phyloP scores from a whole-genome alignment of 2,797 vertebrate genomes.

The Setipinna tenuifilis region DNA sequence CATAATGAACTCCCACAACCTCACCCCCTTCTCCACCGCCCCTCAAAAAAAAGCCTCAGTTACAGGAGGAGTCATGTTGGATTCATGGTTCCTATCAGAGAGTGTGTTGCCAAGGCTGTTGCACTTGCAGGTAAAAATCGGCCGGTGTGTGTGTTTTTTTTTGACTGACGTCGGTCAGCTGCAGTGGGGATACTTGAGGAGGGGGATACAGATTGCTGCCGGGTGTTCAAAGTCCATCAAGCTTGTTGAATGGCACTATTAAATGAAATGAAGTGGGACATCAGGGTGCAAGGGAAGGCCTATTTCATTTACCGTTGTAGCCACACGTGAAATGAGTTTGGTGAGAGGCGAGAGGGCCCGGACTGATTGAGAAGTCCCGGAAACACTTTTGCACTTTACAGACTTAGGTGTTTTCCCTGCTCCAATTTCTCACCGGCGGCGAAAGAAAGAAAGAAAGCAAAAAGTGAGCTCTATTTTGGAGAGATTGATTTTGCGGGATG shows the following conservation, averaged over 20 bases:
- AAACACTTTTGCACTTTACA: constrained; percentile 22
- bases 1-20: neutral
- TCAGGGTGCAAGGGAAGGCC: constrained; percentile 37
- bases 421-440: neutral
- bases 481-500: neutral
- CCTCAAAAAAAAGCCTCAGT: neutral
- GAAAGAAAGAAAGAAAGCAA: no score
- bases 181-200: neutral
- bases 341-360: constrained; percentile 38
- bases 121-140: neutral
- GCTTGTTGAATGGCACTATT: constrained; percentile 44
- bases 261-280: constrained; percentile 50
- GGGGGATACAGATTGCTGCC: neutral
- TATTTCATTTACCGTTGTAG: constrained; percentile 55
- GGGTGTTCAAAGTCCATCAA: constrained; percentile 25
- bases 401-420: neutral
- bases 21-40: no score
- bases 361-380: constrained; percentile 30
- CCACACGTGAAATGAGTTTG: constrained; percentile 56
- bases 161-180: constrained; percentile 2
- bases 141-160: neutral
- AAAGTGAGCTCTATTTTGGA: neutral
- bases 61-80: constrained; percentile 19
- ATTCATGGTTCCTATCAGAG: constrained; percentile 35
- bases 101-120: constrained; percentile 19